Evolutionary conservation across 2,888 invertebrate genomes (phyloP).

Genomic region (Arctia plantaginis): DNA sequence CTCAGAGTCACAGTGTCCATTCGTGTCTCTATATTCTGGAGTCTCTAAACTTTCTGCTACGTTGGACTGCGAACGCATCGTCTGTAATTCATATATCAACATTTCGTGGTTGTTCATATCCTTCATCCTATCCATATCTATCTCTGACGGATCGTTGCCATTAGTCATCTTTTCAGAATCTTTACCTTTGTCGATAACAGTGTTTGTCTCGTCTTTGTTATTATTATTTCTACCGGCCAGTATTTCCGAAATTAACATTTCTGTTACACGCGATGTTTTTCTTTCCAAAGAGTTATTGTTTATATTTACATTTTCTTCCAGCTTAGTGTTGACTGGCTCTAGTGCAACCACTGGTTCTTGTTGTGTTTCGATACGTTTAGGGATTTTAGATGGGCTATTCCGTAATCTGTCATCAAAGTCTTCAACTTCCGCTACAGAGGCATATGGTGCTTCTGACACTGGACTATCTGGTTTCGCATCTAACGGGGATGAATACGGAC

Average conservation of each 20-base stretch:
- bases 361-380: conserved; percentile 56
- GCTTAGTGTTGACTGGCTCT: conserved; percentile 52
- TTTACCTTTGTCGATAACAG: conserved; percentile 83
- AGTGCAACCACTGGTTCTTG: conserved; percentile 31
- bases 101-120: conserved; percentile 89
- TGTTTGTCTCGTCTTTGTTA: conserved; percentile 78
- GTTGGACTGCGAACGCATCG: conserved; percentile 86
- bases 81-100: conserved; percentile 89
- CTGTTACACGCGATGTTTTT: conserved; percentile 82
- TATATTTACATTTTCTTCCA: conserved; percentile 67
- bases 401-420: conserved; percentile 79
- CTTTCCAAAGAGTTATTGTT: conserved; percentile 80
- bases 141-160: conserved; percentile 68
- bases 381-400: conserved; percentile 71
- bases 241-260: conserved; percentile 84
- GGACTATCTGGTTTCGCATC: conserved; percentile 75
- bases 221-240: conserved; percentile 83
- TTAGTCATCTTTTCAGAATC: conserved; percentile 65
- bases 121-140: conserved; percentile 72
- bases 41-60: conserved; percentile 68
- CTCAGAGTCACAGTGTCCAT: conserved; percentile 76
- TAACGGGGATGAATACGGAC: conserved; percentile 77
- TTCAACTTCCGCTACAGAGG: conserved; percentile 80
- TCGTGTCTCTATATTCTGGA: conserved; percentile 62
- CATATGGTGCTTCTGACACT: conserved; percentile 76